Percentiles rank a stretch among this genome's conserved stretches.
These are phyloP conservation scores for Paratilapia polleni DNA, from an alignment of 2,113 vertebrate species.

Conservation along the genomic window DNA sequence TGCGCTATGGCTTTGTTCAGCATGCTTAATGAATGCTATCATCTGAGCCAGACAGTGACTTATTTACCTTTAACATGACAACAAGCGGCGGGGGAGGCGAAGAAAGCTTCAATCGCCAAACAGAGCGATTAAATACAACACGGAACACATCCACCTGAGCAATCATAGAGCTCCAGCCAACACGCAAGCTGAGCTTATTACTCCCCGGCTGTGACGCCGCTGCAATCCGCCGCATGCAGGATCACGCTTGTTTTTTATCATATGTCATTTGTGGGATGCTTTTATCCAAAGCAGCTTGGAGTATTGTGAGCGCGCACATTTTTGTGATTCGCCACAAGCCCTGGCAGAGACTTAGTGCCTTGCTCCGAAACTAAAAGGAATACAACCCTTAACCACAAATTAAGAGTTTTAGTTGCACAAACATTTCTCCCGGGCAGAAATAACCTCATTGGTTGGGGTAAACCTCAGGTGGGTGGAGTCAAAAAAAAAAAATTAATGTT, in stretches of 20 bases:
- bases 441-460: conserved; percentile 57
- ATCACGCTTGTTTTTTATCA: conserved; percentile 67
- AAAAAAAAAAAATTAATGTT: conserved; percentile 12
- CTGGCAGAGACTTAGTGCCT: conserved; percentile 40
- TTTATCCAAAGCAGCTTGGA: conserved; percentile 43
- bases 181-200: conserved; percentile 68
- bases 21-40: conserved; percentile 85
- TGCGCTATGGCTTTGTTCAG: conserved; percentile 81
- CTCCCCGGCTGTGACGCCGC: conserved; percentile 68
- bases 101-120: conserved; percentile 65
- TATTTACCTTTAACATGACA: conserved; percentile 91
- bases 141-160: conserved; percentile 76
- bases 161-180: conserved; percentile 70
- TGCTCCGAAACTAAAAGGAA: conserved; percentile 50
- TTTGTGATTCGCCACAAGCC: conserved; percentile 47
- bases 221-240: conserved; percentile 64
- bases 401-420: conserved; percentile 57
- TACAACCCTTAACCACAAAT: conserved; percentile 63
- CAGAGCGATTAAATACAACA: conserved; percentile 75
- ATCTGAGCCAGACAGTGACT: conserved; percentile 81
- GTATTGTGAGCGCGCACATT: conserved; percentile 35
- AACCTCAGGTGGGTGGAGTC: conserved; percentile 67
- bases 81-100: conserved; percentile 75
- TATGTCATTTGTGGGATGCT: conserved; percentile 64
- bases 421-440: conserved; percentile 57